Conservation (phyloP, 2,113 vertebrate species). For the Otocyon megalotis region DNA sequence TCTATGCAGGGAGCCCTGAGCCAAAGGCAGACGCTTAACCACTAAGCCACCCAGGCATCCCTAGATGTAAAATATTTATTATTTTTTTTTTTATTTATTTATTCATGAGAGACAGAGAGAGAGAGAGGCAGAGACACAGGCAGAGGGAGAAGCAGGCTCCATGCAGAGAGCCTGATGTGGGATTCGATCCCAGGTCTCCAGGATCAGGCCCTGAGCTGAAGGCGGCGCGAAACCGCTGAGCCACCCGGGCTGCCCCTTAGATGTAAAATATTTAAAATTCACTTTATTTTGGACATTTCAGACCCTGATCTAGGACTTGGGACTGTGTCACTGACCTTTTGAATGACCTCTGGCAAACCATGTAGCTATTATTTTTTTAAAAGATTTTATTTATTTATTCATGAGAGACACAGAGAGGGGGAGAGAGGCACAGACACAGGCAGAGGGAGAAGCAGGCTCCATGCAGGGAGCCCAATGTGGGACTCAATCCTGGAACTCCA, state of each 20-base stretch:
- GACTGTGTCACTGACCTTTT: not conserved
- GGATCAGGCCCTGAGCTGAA: not conserved
- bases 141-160: not conserved
- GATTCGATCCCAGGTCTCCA: not conserved
- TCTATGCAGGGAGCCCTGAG: not conserved
- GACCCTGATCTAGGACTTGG: not conserved
- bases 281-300: not conserved
- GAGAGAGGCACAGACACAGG: too few species aligned
- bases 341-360: not conserved
- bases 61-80: too few species aligned
- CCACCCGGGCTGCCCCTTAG: not conserved
- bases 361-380: not conserved
- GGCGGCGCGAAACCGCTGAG: not conserved
- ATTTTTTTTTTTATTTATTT: too few species aligned
- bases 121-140: not conserved
- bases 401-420: too few species aligned
- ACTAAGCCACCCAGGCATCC: too few species aligned
- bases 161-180: not conserved
- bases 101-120: too few species aligned
- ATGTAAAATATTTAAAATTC: not conserved
- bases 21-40: too few species aligned
- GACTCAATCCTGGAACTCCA: too few species aligned
- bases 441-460: too few species aligned
- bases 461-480: too few species aligned
- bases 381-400: too few species aligned